phyloP scores from a whole-genome alignment of 2,113 vertebrate species.

The Onychostruthus taczanowskii region DNA sequence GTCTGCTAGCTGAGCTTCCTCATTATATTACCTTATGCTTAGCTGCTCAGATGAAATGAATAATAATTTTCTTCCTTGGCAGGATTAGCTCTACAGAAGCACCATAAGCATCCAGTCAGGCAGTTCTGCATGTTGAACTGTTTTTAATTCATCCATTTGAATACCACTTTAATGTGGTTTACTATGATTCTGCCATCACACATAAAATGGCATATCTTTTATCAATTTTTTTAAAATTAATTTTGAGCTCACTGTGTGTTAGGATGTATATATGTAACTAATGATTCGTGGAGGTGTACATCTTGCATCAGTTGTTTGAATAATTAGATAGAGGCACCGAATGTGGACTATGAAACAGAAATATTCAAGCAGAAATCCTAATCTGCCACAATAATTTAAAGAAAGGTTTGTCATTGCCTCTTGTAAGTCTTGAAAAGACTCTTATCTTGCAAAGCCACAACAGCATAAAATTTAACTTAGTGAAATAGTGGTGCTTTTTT shows the following conservation, averaged over 20 bases:
- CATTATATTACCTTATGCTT: slow-evolving; percentile 28
- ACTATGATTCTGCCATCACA: not conserved
- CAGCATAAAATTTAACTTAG: not conserved
- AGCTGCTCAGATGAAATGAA: slow-evolving; percentile 30
- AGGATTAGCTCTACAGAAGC: slow-evolving; percentile 12
- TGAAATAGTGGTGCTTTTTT: not conserved
- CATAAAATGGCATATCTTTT: not conserved
- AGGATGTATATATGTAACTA: not conserved
- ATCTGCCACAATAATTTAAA: slow-evolving; percentile 39
- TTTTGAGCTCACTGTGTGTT: not conserved
- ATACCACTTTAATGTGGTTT: slow-evolving; percentile 12
- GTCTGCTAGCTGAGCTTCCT: slow-evolving; percentile 12
- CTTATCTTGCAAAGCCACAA: slow-evolving; percentile 14
- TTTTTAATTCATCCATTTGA: slow-evolving; percentile 7
- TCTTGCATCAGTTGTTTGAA: slow-evolving; percentile 41
- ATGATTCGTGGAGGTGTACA: not conserved
- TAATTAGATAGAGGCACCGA: slow-evolving; percentile 31
- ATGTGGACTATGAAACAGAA: slow-evolving; percentile 26
- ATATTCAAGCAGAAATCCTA: slow-evolving; percentile 47
- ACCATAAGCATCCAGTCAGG: not conserved
- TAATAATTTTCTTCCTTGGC: slow-evolving; percentile 30
- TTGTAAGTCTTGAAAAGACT: slow-evolving; percentile 4
- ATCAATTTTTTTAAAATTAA: not conserved
- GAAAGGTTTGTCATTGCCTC: not conserved
- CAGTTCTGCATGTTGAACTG: not conserved